These are phyloP conservation scores for Ruditapes philippinarum DNA, from an alignment of 1,140 invertebrate species.

Conservation along the genomic window DNA sequence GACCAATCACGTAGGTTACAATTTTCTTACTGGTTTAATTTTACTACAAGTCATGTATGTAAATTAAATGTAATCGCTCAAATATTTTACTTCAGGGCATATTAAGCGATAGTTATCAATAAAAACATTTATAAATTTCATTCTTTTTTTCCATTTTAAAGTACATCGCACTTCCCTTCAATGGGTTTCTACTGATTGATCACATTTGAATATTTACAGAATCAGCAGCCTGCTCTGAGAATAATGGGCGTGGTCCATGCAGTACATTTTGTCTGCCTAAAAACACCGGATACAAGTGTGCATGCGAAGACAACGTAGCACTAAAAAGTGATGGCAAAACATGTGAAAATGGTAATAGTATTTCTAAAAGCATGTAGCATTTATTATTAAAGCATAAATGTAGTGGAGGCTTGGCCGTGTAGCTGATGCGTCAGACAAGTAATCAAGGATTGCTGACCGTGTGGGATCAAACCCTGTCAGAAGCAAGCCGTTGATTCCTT, in stretches of 20 bases:
- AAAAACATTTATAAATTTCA: neutral
- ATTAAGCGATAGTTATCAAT: neutral
- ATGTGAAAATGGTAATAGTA: neutral
- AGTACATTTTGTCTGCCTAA: constrained; percentile 11
- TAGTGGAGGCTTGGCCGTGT: no score
- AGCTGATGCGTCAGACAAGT: no score
- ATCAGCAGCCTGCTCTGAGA: neutral
- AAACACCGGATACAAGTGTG: neutral
- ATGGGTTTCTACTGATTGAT: neutral
- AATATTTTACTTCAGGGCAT: no score
- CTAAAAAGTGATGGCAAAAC: neutral
- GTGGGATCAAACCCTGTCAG: no score
- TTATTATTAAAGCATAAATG: no score
- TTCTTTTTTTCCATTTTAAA: neutral
- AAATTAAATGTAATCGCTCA: neutral
- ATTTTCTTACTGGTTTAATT: no score
- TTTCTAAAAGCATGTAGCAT: no score
- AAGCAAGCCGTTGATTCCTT: no score
- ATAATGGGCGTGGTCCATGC: neutral
- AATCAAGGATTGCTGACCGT: no score
- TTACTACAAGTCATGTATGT: neutral
- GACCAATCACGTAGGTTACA: neutral
- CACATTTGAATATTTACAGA: neutral
- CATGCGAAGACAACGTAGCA: neutral
- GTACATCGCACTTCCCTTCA: no score